These are phyloP conservation scores for Ptychoptera contaminata DNA, from an alignment of 2,888 invertebrate genomes.

Conservation along the genomic window DNA sequence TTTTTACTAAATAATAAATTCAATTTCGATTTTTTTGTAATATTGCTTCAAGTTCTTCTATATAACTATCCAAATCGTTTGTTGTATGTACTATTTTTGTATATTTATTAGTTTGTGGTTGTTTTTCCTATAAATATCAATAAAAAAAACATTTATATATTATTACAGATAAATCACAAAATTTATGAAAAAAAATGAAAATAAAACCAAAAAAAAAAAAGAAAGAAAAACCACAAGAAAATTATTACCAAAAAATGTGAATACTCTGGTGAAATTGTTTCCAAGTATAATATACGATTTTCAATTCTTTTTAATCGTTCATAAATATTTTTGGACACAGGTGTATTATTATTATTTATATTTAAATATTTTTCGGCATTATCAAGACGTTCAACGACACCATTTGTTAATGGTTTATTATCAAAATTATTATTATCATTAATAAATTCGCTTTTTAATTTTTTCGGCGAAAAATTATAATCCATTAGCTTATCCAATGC, in stretches of 20 bases:
- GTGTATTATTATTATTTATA: constrained; percentile 27
- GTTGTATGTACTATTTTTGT: not conserved
- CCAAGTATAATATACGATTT: constrained; percentile 52
- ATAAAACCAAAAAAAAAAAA: too few relatives aligned
- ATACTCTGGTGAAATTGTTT: constrained; percentile 70
- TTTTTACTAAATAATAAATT: too few relatives aligned
- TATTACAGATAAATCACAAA: not conserved
- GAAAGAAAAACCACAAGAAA: too few relatives aligned
- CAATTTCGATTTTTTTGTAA: too few relatives aligned
- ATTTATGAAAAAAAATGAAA: too few relatives aligned
- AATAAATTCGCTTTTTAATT: constrained; percentile 8
- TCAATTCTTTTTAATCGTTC: constrained; percentile 56
- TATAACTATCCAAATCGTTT: not conserved
- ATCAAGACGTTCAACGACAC: constrained; percentile 52
- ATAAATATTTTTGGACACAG: constrained; percentile 47
- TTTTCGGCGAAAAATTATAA: not conserved
- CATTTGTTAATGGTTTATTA: constrained; percentile 18
- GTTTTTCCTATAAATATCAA: not conserved
- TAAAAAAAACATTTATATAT: not conserved
- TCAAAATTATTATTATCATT: constrained; percentile 6
- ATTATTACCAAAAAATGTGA: constrained; percentile 49
- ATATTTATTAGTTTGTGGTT: not conserved
- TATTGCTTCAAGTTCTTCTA: not conserved
- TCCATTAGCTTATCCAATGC: constrained; percentile 33
- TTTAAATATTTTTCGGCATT: constrained; percentile 47